Percentiles rank a stretch among this genome's conserved stretches.
These are phyloP conservation scores for Sebastes aleutianus DNA, from an alignment of 2,797 vertebrate species.

Conservation along the genomic window DNA sequence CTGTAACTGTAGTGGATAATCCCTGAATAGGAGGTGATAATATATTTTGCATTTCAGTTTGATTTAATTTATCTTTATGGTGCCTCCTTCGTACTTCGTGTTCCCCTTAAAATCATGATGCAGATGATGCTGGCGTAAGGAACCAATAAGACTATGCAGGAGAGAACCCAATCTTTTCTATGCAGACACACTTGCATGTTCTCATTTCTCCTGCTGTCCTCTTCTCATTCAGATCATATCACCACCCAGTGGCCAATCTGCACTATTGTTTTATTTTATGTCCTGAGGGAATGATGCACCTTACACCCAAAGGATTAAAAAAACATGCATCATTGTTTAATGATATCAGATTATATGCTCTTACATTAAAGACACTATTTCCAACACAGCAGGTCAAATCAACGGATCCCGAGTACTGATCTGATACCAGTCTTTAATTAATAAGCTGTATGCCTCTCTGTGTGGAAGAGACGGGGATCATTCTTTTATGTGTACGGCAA, in stretches of 20 bases:
- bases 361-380: slow-evolving; percentile 51
- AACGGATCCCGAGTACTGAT: fast-evolving
- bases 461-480: too few relatives aligned
- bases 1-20: slow-evolving; percentile 38
- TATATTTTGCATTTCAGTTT: slow-evolving; percentile 42
- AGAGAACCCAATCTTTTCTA: neutral
- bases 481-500: too few relatives aligned
- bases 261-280: neutral
- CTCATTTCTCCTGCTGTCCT: neutral
- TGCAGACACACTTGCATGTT: neutral
- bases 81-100: neutral
- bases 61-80: slow-evolving; percentile 44
- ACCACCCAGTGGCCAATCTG: slow-evolving; percentile 39
- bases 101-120: neutral
- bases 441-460: too few relatives aligned
- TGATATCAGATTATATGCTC: slow-evolving; percentile 7
- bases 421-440: too few relatives aligned
- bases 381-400: neutral
- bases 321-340: slow-evolving; percentile 9
- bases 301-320: neutral
- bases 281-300: slow-evolving; percentile 8
- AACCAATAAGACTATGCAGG: neutral
- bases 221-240: slow-evolving; percentile 18
- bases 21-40: slow-evolving; percentile 27
- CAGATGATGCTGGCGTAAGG: neutral